Base-by-base conservation (phyloP, 2,797 vertebrate species). In the Dryobates pubescens region DNA sequence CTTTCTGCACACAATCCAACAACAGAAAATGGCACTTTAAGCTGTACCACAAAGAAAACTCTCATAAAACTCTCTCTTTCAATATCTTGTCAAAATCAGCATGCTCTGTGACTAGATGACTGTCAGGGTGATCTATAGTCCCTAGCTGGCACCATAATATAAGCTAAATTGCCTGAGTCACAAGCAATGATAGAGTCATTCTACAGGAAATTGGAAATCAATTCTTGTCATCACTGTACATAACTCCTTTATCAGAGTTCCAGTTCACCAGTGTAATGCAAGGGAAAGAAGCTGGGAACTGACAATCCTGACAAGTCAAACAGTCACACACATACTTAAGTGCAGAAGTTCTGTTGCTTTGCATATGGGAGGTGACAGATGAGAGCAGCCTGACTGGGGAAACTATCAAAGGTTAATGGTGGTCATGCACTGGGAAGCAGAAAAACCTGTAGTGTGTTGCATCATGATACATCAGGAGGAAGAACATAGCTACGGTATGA, bases 181-280 rank as follows among this genome's bases (percentile, higher is more conserved):
- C 97, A 98, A 96, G 98, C 98, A 97, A 98, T 98, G 98, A 99
- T 98, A 98, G 98, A 98, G 98, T 98, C 98, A 98, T 98, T 98
- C 98, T 97, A 97, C 97, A 98, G 98, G 98, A 98, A 99, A 99
- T 98, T 98, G 98, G 98, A 99, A 99, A 99, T 99, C 98, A 98
- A 99, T 99, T 98, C 98, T 98, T 98, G 98, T 98, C 98, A 98
- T 98, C 98, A 94, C 98, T 89, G 97, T 97, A 98, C 98, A 98
- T 98, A 98, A 98, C 97, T 98, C 97, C 97, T 97, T 98, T 97
- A 98, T 97, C 97, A 97, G 96, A 93, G 95, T 95, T 97, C 85
- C 95, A 98, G 96, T 96, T 98, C 96, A 96, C 90, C 74, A 79
- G 67, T 92, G 96, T 96, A 97, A 97, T 84, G 95, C 91, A 89